Evolutionary conservation across 2,888 invertebrate genomes (phyloP).

Genomic region (Drosophila quinaria): DNA sequence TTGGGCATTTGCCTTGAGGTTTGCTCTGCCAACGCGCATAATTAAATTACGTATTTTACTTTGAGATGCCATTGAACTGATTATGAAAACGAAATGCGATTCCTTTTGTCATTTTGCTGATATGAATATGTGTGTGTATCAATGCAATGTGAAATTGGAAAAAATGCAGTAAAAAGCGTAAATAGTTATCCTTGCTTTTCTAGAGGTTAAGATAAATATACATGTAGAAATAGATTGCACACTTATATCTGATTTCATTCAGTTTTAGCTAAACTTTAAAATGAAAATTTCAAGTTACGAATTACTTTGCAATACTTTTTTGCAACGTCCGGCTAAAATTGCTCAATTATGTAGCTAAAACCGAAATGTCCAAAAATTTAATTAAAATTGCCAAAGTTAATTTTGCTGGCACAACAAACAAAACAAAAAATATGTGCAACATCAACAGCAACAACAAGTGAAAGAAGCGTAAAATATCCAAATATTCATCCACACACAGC

Average conservation of each 20-base stretch:
- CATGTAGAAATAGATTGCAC: neutral
- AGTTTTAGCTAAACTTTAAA: conserved; percentile 22
- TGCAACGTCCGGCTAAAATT: conserved; percentile 37
- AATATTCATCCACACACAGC: conserved; percentile 52
- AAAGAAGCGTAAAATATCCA: conserved; percentile 68
- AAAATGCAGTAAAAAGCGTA: neutral
- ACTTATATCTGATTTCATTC: neutral
- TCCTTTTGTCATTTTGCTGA: conserved; percentile 9
- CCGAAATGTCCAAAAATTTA: conserved; percentile 72
- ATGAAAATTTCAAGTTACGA: conserved; percentile 40
- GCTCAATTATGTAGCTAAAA: conserved; percentile 62
- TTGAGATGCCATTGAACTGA: conserved; percentile 58
- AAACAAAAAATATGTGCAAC: conserved; percentile 40
- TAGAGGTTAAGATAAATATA: neutral
- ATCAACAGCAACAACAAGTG: conserved; percentile 40
- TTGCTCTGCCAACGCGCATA: conserved; percentile 50
- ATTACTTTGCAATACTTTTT: conserved; percentile 26
- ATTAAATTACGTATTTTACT: conserved; percentile 67
- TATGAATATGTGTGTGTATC: conserved; percentile 2
- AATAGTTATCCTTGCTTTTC: too few species aligned
- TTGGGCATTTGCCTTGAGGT: conserved; percentile 53
- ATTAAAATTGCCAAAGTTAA: conserved; percentile 80
- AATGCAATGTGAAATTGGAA: neutral
- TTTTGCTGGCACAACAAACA: conserved; percentile 49
- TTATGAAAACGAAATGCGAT: conserved; percentile 48